Evolutionary conservation across 1,140 invertebrate genomes (phyloP).

Genomic region (Lepidotrigona ventralis): DNA sequence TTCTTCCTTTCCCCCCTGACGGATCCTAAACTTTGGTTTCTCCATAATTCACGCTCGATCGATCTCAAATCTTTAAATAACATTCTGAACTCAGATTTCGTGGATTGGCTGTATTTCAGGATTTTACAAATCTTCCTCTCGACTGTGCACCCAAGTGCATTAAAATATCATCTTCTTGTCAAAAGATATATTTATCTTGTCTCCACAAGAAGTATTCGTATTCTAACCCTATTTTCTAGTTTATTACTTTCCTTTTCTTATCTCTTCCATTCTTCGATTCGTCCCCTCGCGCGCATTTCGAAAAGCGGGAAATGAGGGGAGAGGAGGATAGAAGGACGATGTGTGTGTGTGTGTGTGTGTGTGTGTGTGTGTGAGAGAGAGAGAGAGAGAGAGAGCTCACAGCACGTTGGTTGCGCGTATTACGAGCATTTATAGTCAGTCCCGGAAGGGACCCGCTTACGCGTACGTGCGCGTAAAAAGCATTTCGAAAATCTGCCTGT

Average conservation of each 20-base stretch:
- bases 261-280: not conserved
- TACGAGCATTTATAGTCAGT: slow-evolving; percentile 36
- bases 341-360: too few species aligned
- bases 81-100: too few species aligned
- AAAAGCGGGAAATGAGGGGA: slow-evolving; percentile 29
- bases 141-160: too few species aligned
- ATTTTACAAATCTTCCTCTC: too few species aligned
- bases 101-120: too few species aligned
- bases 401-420: slow-evolving; percentile 24
- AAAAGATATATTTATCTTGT: too few species aligned
- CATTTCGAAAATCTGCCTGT: slow-evolving; percentile 7
- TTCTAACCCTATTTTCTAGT: too few species aligned
- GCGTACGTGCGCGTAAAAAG: slow-evolving; percentile 14
- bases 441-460: slow-evolving; percentile 14
- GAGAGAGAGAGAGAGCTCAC: not conserved
- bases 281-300: slow-evolving; percentile 29
- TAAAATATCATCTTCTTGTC: too few species aligned
- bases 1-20: not conserved
- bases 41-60: too few species aligned
- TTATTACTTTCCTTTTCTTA: too few species aligned
- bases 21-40: not conserved
- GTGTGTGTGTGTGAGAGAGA: not conserved
- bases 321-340: not conserved
- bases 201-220: too few species aligned
- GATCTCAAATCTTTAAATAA: too few species aligned